Percentiles rank a stretch among this genome's conserved stretches.
Evolutionary conservation across 2,888 invertebrate genomes (phyloP).

Genomic region (Tetramorium bicarinatum): DNA sequence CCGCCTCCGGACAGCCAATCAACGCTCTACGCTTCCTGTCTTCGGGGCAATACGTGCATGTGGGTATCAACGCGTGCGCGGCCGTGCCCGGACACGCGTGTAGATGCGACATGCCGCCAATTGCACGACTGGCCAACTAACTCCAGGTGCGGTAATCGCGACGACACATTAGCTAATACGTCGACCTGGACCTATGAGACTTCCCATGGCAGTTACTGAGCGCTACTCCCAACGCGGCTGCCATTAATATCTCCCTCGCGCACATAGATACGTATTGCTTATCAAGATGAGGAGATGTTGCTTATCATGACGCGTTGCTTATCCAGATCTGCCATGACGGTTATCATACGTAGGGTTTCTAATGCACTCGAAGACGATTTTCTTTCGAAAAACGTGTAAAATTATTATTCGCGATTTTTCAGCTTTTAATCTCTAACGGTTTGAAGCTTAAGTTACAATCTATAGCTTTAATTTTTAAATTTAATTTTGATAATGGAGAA

Average conservation of each 20-base stretch:
- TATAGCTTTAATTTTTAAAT: background rate
- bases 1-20: slow-evolving; percentile 82
- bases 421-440: background rate
- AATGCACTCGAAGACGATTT: background rate
- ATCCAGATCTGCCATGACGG: slow-evolving; percentile 4
- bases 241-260: slow-evolving; percentile 48
- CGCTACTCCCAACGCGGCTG: slow-evolving; percentile 33
- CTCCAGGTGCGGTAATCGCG: slow-evolving; percentile 56
- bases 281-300: slow-evolving; percentile 36
- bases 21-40: slow-evolving; percentile 82
- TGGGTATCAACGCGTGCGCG: slow-evolving; percentile 54
- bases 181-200: slow-evolving; percentile 46
- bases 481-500: background rate
- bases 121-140: slow-evolving; percentile 41
- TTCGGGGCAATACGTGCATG: slow-evolving; percentile 58
- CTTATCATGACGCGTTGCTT: slow-evolving; percentile 37
- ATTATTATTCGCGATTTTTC: slow-evolving; percentile 18
- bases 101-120: slow-evolving; percentile 46
- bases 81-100: slow-evolving; percentile 36
- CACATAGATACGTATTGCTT: slow-evolving; percentile 39
- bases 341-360: background rate
- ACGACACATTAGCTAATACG: slow-evolving; percentile 57
- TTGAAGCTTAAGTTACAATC: background rate
- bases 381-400: background rate
- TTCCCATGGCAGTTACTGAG: slow-evolving; percentile 43